Evolutionary conservation across 2,888 invertebrate genomes (phyloP).

Genomic region (Drosophila lacicola): DNA sequence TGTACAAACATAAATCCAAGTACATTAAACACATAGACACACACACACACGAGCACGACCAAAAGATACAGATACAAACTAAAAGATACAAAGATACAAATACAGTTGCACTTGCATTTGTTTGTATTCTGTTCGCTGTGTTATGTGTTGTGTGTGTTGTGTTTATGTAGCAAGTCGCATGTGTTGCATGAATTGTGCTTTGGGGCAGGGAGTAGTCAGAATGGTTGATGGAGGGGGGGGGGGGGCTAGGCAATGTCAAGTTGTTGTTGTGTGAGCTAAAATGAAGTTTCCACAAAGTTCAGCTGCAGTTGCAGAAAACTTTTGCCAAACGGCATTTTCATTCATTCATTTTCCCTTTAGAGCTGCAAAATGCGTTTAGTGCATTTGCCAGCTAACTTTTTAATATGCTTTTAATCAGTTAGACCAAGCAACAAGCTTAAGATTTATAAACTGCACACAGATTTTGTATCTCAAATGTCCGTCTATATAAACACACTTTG

Average conservation of each 20-base stretch:
- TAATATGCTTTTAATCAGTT: conserved; percentile 76
- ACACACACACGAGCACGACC: conserved; percentile 8
- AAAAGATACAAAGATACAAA: conserved; percentile 49
- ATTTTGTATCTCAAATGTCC: conserved; percentile 2
- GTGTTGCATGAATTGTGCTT: conserved; percentile 33
- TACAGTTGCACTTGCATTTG: conserved; percentile 46
- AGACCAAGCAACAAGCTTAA: conserved; percentile 33
- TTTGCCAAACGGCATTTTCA: conserved; percentile 35
- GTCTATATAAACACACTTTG: too few species aligned
- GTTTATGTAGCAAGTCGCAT: conserved; percentile 49
- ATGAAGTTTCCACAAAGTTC: conserved; percentile 36
- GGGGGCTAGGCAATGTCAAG: conserved; percentile 54
- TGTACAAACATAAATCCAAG: conserved; percentile 62
- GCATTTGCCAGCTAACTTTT: conserved; percentile 70
- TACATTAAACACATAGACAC: conserved; percentile 48
- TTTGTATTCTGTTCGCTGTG: conserved; percentile 13
- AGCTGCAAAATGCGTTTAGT: conserved; percentile 57
- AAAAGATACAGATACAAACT: conserved; percentile 33
- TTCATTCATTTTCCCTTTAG: conserved; percentile 28
- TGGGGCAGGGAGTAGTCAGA: background rate
- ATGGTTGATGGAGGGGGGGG: background rate
- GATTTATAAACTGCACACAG: conserved; percentile 48
- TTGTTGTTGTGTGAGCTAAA: conserved; percentile 29
- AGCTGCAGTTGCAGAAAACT: conserved; percentile 30
- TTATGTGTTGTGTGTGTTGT: conserved; percentile 19